These are phyloP conservation scores for Phrynocephalus guinanensis DNA, from an alignment of 2,797 vertebrate genomes.

Conservation along the genomic window DNA sequence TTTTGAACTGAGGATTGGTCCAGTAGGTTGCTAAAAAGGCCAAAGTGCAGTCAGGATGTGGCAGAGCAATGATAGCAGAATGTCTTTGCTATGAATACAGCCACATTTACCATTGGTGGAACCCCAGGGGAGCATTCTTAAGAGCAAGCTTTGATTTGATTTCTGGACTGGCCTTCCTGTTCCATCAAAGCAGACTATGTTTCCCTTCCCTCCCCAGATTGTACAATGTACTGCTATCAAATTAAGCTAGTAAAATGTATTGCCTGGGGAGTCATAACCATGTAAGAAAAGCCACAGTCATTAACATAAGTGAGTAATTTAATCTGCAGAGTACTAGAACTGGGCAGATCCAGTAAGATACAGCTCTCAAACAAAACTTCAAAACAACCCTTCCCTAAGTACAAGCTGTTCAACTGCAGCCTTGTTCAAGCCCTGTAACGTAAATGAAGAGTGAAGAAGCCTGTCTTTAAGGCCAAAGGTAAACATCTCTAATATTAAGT, in stretches of 20 bases:
- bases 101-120: constrained; percentile 8
- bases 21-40: constrained; percentile 84
- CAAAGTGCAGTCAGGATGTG: neutral
- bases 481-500: too few species aligned
- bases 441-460: too few species aligned
- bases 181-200: neutral
- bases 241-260: constrained; percentile 37
- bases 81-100: constrained; percentile 29
- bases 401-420: constrained; percentile 29
- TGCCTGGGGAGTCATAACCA: constrained; percentile 39
- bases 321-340: constrained; percentile 38
- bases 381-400: constrained; percentile 28
- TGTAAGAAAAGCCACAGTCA: constrained; percentile 7
- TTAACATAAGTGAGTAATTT: constrained; percentile 47
- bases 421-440: constrained; percentile 6
- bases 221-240: constrained; percentile 25
- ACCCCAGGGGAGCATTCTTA: constrained; percentile 10
- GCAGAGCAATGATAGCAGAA: constrained; percentile 6
- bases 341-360: constrained; percentile 36
- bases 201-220: constrained; percentile 13
- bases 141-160: constrained; percentile 28
- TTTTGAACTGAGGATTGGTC: constrained; percentile 90
- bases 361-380: constrained; percentile 53
- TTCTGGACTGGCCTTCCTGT: constrained; percentile 21
- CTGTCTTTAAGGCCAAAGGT: too few species aligned